A percentile compares a stretch with the other conserved stretches of the same genome.
Conservation (phyloP, 2,888 invertebrate species). For the Eucera pruinosa region DNA sequence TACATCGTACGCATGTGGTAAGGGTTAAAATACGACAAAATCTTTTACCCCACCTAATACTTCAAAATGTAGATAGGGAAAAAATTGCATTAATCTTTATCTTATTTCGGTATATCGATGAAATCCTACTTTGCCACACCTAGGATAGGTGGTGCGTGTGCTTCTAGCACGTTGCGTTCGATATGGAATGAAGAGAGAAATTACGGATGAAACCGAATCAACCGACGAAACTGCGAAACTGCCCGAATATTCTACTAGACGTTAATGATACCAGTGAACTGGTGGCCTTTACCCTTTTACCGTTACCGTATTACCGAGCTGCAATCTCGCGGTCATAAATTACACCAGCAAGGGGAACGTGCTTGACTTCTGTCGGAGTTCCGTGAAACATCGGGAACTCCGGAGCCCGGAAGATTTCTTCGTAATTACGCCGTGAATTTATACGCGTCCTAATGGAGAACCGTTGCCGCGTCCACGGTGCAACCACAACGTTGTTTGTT, state of each 20-base stretch:
- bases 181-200: slow-evolving; percentile 48
- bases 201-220: slow-evolving; percentile 52
- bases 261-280: slow-evolving; percentile 68
- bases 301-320: slow-evolving; percentile 58
- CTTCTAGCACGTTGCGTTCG: too few species aligned
- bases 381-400: slow-evolving; percentile 38
- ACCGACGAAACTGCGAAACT: slow-evolving; percentile 59
- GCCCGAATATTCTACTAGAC: slow-evolving; percentile 63
- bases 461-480: slow-evolving; percentile 1
- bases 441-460: slow-evolving; percentile 32
- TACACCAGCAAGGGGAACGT: slow-evolving; percentile 44
- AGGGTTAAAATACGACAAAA: too few species aligned
- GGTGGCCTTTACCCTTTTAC: slow-evolving; percentile 40
- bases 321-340: slow-evolving; percentile 59
- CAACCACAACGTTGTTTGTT: not conserved
- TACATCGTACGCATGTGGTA: too few species aligned
- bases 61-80: too few species aligned
- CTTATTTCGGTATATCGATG: too few species aligned
- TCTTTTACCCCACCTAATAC: too few species aligned
- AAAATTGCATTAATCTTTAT: too few species aligned
- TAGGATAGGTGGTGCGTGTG: too few species aligned
- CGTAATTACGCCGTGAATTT: slow-evolving; percentile 45
- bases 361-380: slow-evolving; percentile 35
- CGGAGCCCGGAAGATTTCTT: slow-evolving; percentile 40
- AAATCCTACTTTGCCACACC: too few species aligned